Conservation (phyloP, 1,140 invertebrate genomes). For the Nixonia krombeini region DNA sequence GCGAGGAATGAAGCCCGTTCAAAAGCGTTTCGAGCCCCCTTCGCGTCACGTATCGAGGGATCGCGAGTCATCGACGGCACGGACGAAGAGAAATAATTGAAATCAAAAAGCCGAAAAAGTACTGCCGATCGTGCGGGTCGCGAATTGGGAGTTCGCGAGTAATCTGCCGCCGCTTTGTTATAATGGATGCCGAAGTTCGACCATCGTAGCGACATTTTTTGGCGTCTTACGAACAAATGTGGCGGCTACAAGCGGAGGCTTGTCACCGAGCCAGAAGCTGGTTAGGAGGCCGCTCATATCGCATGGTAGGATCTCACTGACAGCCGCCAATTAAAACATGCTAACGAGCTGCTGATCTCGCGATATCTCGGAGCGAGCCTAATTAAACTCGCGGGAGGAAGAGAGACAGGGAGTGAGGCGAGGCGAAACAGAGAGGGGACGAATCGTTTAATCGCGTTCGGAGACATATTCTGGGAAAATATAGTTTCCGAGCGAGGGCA, state of each 20-base stretch:
- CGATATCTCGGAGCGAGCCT: conserved; percentile 56
- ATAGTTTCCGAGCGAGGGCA: conserved; percentile 36
- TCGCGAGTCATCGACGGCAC: too few species aligned
- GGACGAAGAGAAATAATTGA: too few species aligned
- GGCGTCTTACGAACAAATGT: conserved; percentile 29
- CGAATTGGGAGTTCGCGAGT: conserved; percentile 41
- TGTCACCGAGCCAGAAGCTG: conserved; percentile 45
- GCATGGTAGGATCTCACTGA: conserved; percentile 62
- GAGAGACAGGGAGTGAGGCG: conserved; percentile 26
- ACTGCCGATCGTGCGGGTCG: too few species aligned
- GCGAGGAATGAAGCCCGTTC: too few species aligned
- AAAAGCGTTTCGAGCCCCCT: too few species aligned
- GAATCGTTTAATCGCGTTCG: conserved; percentile 48
- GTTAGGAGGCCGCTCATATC: conserved; percentile 48
- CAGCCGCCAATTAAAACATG: conserved; percentile 71
- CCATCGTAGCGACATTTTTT: conserved; percentile 30
- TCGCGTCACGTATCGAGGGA: too few species aligned
- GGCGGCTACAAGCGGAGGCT: conserved; percentile 38
- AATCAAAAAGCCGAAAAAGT: too few species aligned
- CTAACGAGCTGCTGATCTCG: conserved; percentile 71
- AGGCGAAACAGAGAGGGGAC: conserved; percentile 35
- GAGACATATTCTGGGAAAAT: conserved; percentile 51
- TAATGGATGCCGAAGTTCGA: conserved; percentile 43
- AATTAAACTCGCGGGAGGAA: conserved; percentile 60
- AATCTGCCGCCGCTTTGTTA: too few species aligned